These are phyloP conservation scores for Tauraco erythrolophus DNA, from an alignment of 2,113 vertebrate genomes.

Conservation along the genomic window DNA sequence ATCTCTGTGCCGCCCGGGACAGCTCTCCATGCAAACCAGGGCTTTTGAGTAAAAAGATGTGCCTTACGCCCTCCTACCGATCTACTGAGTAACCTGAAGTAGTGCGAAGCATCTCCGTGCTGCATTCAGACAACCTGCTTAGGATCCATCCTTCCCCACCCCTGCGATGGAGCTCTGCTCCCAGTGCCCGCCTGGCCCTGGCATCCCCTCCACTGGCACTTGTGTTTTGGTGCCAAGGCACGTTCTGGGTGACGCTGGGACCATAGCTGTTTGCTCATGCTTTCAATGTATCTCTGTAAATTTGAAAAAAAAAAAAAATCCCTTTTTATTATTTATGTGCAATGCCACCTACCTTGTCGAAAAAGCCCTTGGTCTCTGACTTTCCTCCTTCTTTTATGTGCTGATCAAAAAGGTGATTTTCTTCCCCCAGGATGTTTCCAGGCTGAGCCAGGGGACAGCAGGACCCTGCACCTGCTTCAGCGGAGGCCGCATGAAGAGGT, in stretches of 20 bases:
- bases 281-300: not conserved
- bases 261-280: not conserved
- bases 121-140: not conserved
- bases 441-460: not conserved
- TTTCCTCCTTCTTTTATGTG: not conserved
- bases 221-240: not conserved
- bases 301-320: not conserved
- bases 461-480: rapidly evolving
- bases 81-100: not conserved
- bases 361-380: not conserved
- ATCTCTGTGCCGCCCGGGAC: not conserved
- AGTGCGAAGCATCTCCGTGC: not conserved
- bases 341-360: not conserved
- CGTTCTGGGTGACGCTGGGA: not conserved
- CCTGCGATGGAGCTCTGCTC: not conserved
- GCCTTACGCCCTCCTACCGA: not conserved
- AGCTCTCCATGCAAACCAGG: not conserved
- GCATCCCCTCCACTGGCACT: not conserved
- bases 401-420: not conserved
- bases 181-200: not conserved
- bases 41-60: not conserved
- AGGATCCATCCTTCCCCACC: not conserved
- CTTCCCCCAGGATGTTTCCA: not conserved
- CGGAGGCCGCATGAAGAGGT: rapidly evolving
- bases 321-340: not conserved